Evolutionary conservation across 2,888 invertebrate genomes (phyloP).

Genomic region (Sepioteuthis lessoniana): DNA sequence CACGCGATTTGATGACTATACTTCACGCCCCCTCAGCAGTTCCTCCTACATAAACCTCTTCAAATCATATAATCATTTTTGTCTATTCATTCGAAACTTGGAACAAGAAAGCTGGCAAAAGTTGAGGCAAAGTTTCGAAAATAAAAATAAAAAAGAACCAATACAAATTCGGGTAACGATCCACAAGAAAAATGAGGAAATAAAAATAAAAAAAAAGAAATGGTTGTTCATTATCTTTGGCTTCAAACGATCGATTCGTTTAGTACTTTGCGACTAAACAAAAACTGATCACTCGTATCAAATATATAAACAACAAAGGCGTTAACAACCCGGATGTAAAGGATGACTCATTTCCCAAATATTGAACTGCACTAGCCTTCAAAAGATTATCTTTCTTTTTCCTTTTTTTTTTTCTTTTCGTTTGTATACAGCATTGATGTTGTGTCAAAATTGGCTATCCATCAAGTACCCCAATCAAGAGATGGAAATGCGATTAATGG

Average conservation of each 20-base stretch:
- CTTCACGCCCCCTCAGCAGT: too few relatives aligned
- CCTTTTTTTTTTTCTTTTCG: background rate
- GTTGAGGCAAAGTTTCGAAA: too few relatives aligned
- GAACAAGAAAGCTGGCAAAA: too few relatives aligned
- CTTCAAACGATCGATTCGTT: background rate
- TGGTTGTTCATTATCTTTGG: background rate
- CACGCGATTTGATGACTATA: too few relatives aligned
- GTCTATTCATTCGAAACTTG: too few relatives aligned
- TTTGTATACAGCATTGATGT: background rate
- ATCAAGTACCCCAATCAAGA: background rate
- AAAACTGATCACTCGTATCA: background rate
- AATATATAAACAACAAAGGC: background rate
- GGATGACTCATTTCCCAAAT: background rate
- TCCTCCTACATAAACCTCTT: too few relatives aligned
- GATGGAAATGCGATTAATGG: conserved; percentile 13
- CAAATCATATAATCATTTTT: too few relatives aligned
- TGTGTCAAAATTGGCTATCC: background rate
- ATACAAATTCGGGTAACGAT: background rate
- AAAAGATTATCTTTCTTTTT: background rate
- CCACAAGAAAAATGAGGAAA: background rate
- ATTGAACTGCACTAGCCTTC: background rate
- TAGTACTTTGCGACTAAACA: background rate
- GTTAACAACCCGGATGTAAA: background rate
- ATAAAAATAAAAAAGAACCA: too few relatives aligned
- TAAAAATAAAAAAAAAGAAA: background rate